phyloP scores from a whole-genome alignment of 1,140 invertebrate species.

The Heliconius nattereri region DNA sequence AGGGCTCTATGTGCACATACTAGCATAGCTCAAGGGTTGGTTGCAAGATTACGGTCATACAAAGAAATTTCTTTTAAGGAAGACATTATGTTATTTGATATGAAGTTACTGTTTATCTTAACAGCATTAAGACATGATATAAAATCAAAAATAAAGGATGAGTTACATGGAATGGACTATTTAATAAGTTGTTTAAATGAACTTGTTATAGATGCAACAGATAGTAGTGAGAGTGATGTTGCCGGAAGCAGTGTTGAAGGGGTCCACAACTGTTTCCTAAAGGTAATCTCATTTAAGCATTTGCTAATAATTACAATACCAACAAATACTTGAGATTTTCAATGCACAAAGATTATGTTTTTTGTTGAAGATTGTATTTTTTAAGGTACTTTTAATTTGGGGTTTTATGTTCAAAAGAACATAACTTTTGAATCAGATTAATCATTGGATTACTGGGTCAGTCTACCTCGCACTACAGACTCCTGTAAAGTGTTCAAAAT shows the following conservation, averaged over 20 bases:
- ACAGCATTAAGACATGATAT: conserved; percentile 89
- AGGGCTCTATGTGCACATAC: conserved; percentile 87
- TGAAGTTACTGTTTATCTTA: conserved; percentile 93
- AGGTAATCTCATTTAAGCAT: conserved; percentile 37
- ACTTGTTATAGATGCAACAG: conserved; percentile 82
- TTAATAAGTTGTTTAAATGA: conserved; percentile 91
- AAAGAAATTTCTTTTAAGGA: conserved; percentile 81
- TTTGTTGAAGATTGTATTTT: too few relatives aligned
- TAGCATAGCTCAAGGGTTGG: conserved; percentile 87
- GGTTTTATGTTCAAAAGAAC: too few relatives aligned
- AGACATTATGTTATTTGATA: conserved; percentile 92
- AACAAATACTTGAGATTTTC: background rate
- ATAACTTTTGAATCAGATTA: too few relatives aligned
- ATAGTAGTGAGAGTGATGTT: conserved; percentile 44
- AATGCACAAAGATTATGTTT: background rate
- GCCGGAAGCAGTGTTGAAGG: conserved; percentile 49
- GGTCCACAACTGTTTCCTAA: conserved; percentile 54
- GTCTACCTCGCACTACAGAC: too few relatives aligned
- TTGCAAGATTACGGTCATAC: conserved; percentile 88
- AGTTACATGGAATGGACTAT: conserved; percentile 90
- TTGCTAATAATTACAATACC: background rate
- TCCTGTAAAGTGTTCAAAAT: too few relatives aligned
- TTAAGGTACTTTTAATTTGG: too few relatives aligned
- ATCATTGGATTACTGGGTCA: too few relatives aligned
- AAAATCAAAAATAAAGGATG: conserved; percentile 86